A percentile compares a stretch with the other conserved stretches of the same genome.
Conservation (phyloP, 2,113 vertebrate genomes). For the Anhinga anhinga region DNA sequence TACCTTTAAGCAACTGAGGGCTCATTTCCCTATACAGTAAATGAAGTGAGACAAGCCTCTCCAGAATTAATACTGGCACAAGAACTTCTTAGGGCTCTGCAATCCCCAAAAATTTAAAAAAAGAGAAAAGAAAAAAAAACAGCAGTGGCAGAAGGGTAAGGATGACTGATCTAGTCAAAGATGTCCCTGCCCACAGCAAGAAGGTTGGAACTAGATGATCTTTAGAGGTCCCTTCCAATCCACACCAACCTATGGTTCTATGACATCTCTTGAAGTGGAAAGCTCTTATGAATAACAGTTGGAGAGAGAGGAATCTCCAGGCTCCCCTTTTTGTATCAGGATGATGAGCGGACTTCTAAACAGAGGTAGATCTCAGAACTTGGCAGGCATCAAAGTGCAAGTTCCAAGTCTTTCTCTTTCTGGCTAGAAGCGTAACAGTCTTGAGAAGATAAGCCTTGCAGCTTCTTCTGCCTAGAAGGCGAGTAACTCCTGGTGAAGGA, state of each 20-base stretch:
- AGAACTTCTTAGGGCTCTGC: background rate
- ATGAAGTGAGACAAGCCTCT: background rate
- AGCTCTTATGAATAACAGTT: background rate
- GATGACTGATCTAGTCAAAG: background rate
- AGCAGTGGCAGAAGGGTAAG: background rate
- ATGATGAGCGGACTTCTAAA: background rate
- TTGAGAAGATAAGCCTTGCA: background rate
- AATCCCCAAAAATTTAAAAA: background rate
- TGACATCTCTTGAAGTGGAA: background rate
- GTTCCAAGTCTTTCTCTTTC: background rate
- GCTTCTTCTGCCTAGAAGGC: background rate
- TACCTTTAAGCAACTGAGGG: background rate
- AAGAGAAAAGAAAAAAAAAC: accelerated
- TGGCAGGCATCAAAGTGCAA: background rate
- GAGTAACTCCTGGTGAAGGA: background rate
- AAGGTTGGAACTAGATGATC: background rate
- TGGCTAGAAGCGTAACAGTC: background rate
- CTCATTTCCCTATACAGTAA: background rate
- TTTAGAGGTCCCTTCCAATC: background rate
- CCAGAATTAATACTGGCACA: background rate
- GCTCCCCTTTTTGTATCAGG: background rate
- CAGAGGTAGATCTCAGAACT: background rate
- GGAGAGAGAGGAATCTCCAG: background rate
- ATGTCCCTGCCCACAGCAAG: background rate
- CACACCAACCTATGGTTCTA: background rate